Base-by-base conservation (phyloP, 2,113 vertebrate species). In the Nyctibius bracteatus region DNA sequence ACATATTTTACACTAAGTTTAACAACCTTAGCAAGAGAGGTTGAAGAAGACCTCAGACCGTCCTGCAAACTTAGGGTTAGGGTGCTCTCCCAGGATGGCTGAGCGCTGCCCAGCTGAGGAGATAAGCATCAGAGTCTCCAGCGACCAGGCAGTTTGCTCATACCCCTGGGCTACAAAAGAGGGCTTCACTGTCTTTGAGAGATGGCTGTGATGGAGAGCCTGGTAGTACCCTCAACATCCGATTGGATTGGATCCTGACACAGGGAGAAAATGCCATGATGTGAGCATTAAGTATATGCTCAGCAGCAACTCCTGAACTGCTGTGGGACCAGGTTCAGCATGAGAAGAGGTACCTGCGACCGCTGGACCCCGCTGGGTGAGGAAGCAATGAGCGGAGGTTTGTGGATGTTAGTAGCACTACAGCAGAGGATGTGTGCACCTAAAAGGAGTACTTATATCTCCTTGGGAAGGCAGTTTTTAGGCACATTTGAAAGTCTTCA, bases 331-430 rank as follows among this genome's bases (percentile, higher is more conserved):
- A 17, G 44, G 23, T 77, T 41, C 51, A 57, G 49, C 44, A 57
- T 44, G 47, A 83, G 41, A 71, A 61, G 49, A 57, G 39, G 8
- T 46, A n/a, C 0, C 24, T 30, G 27, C 0, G 1, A 28, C 46
- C 10, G 4, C 6, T 15, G 35, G 39, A 57, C 23, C 23, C 22
- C 0, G 0, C 27, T 63, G 52, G 25, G 28, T 30, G 73, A 81
- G 37, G 49, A n/a, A 51, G 27, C 28, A 14, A 8, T 0, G 1
- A 75, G 12, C 0, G 1, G 13, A 52, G 14, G 7, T 31, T 35
- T 9, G 2, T 43, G 58, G 23, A 10, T 66, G 5, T 43, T 47
- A 30, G 31, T 12, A 62, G 39, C 43, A 31, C 25, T 41, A 28
- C 35, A 52, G 21, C 28, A 33, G 47, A 14, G 18, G 12, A 39